Conservation (phyloP, 2,888 invertebrate genomes). For the Leptinotarsa tumamoca region DNA sequence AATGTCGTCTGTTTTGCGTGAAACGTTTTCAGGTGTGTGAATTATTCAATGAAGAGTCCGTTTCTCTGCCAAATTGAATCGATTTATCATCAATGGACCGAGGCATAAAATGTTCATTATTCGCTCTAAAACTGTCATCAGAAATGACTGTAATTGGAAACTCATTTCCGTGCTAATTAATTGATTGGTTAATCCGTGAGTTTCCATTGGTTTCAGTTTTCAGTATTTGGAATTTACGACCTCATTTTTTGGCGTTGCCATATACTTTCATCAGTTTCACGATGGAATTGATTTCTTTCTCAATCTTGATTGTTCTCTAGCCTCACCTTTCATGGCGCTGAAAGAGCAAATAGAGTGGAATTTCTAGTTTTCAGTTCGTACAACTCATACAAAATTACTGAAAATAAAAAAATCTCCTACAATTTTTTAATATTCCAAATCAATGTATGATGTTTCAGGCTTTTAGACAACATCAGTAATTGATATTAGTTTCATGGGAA, state of each 20-base stretch:
- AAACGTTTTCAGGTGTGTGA: not conserved
- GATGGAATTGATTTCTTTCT: not conserved
- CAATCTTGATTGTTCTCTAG: no score
- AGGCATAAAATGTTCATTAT: not conserved
- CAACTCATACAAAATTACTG: no score
- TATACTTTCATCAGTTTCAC: not conserved
- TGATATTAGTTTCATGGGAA: no score
- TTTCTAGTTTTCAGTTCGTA: no score
- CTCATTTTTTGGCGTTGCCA: not conserved
- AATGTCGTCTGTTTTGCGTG: not conserved
- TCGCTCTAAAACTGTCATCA: constrained; percentile 1
- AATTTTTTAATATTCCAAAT: no score
- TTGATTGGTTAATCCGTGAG: not conserved
- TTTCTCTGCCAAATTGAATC: not conserved
- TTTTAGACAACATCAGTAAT: no score
- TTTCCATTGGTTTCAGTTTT: not conserved
- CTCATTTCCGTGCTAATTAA: not conserved
- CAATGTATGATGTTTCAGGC: no score
- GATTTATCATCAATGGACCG: not conserved
- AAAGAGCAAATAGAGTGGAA: no score
- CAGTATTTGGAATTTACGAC: not conserved
- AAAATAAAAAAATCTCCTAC: no score
- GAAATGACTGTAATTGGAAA: constrained; percentile 1
- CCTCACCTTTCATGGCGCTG: no score
- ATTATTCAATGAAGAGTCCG: not conserved